Evolutionary conservation across 2,113 vertebrate genomes (phyloP), one percentile per base, ranked within the genome.

Genomic region (Daubentonia madagascariensis): DNA sequence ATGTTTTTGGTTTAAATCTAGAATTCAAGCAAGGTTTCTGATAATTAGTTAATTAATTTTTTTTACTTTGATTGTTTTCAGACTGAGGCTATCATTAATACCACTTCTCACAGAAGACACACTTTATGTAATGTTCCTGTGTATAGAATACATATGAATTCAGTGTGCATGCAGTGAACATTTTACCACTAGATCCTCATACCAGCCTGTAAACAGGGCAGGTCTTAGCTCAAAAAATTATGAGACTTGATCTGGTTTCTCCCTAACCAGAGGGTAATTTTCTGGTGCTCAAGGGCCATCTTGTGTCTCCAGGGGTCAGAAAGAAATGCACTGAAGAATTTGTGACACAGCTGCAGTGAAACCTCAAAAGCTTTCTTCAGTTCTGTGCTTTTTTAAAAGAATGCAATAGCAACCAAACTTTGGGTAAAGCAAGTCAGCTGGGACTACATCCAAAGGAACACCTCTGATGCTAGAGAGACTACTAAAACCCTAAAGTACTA

Each of bases 1-100:
- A 84, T 37, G 18, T 57, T 93, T 88, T 78, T 68, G 28, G 54
- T 94, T 43, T 83, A 87, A 76, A 73, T 85, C 65, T 94, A 97
- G 87, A 92, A 87, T 50, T 94, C 94, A 90, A 79, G 35, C n/a
- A 84, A 90, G 32, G 12, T 50, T 97, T 88, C 81, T 94, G 40
- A 65, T 94, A 90, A 81, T 80, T 67, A 85, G 43, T 57, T 78
- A 63, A 63, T 59, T 37, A n/a, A 78, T 83, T 83, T 95, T 88
- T 72, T 80, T 20, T 30, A 43, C 9, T 92, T 90, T 91, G 43
- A 72, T 85, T 73, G 52, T 86, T 95, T 96, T 94, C 54, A 84
- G 23, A 67, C 54, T 35, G 48, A 63, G 35, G 54, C 84, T 35
- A 70, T 80, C 59, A 80, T 59, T 91, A 83, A 75, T 22, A n/a